These are phyloP conservation scores for Scaptomyza parva DNA, from an alignment of 2,888 invertebrate genomes.

Conservation along the genomic window DNA sequence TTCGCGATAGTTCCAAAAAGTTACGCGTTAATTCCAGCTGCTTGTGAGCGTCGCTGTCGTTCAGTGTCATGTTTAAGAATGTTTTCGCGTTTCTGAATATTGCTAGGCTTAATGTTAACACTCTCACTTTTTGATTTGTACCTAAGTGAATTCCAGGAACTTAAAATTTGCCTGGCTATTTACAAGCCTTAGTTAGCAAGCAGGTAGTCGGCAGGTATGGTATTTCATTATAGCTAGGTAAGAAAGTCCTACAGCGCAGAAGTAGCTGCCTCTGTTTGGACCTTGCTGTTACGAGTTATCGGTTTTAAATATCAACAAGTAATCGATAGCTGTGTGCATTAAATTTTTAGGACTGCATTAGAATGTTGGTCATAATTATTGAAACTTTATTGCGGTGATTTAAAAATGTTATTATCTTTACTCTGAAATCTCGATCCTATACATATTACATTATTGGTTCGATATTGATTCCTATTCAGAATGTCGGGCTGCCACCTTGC, in stretches of 20 bases:
- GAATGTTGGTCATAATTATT: not conserved
- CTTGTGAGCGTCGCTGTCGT: slow-evolving; percentile 90
- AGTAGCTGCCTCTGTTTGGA: slow-evolving; percentile 50
- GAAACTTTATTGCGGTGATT: too few species aligned
- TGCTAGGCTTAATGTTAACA: slow-evolving; percentile 7
- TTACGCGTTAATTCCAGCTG: slow-evolving; percentile 95
- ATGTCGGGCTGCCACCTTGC: not conserved
- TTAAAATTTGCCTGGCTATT: slow-evolving; percentile 7
- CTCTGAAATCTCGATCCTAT: not conserved
- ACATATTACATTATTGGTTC: not conserved
- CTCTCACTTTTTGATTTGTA: slow-evolving; percentile 3
- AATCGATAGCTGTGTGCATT: slow-evolving; percentile 30
- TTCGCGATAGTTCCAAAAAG: slow-evolving; percentile 94
- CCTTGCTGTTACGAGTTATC: slow-evolving; percentile 39
- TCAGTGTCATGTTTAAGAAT: slow-evolving; percentile 61
- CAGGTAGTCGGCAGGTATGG: slow-evolving; percentile 37
- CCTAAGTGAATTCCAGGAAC: slow-evolving; percentile 42
- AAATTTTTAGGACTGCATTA: not conserved
- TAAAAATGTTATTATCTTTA: not conserved
- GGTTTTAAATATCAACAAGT: slow-evolving; percentile 39
- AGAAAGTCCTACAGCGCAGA: slow-evolving; percentile 44
- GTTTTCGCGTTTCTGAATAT: slow-evolving; percentile 16
- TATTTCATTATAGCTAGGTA: slow-evolving; percentile 19
- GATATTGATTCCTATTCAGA: not conserved
- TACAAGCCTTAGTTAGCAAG: slow-evolving; percentile 20